Evolutionary conservation across 2,113 vertebrate genomes (phyloP), one percentile per base, ranked within the genome.

Genomic region (Trogon melanurus): DNA sequence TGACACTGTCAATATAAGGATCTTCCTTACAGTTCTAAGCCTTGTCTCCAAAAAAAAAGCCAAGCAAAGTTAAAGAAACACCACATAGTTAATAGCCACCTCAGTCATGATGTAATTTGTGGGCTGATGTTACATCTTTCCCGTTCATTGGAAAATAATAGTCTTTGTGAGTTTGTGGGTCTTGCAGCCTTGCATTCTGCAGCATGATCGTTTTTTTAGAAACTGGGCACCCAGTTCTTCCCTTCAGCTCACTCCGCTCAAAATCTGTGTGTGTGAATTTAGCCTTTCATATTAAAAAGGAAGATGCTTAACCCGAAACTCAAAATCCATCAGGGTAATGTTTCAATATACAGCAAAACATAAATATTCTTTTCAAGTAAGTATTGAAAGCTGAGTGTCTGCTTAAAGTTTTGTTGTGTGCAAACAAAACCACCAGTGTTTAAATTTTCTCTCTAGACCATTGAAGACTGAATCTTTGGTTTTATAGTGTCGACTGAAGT

Each of bases 361-460:
- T 13, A 45, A 19, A 5, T 54, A 47, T 51, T 83, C 36, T 80
- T 90, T 81, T 69, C 30, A 54, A 53, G 6, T 64, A 47, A 71
- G 65, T 70, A 50, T 74, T 89, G 79, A 69, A 71, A 90, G 50
- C 44, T 23, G 60, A 75, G 21, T 10, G 30, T 88, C 60, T 87
- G 79, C 88, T 91, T 81, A 53, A 69, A 56, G 56, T 84, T 41
- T 48, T 75, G 11, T 65, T 72, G 36, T 53, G 86, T 86, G 79
- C 88, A 91, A 76, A 66, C 66, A 44, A 91, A 79, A 15, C 81
- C 61, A 71, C 72, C 79, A 86, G 92, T 90, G 85, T 96, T 90
- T 88, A 67, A 36, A 44, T 80, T 74, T 90, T 81, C 72, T 93
- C 62, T 94, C 88, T 95, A 91, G 38, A 34, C 15, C 91, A 22